phyloP scores from a whole-genome alignment of 2,888 invertebrate species.

The Chaitophorus viminalis region DNA sequence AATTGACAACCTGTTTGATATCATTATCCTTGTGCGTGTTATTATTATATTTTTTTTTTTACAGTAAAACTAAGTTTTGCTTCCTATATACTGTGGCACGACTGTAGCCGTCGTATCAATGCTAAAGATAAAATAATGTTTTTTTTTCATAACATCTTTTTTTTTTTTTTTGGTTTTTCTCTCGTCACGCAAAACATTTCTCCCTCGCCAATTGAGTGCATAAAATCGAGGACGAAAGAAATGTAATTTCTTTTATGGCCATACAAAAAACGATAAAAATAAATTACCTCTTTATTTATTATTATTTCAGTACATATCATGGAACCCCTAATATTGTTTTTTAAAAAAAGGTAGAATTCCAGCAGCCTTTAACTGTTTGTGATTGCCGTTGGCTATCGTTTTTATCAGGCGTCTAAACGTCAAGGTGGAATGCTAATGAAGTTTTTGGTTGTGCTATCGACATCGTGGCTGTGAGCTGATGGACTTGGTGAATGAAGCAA shows the following conservation, averaged over 20 bases:
- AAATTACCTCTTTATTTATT: slow-evolving; percentile 46
- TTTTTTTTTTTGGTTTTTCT: neutral
- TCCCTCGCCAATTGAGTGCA: neutral
- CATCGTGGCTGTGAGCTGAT: neutral
- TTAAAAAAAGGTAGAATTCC: slow-evolving; percentile 25
- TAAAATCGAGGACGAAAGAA: slow-evolving; percentile 22
- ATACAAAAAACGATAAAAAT: slow-evolving; percentile 24
- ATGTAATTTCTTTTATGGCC: slow-evolving; percentile 32
- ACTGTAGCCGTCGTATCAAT: neutral
- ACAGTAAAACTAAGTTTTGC: neutral
- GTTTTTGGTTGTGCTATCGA: neutral
- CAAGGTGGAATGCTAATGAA: slow-evolving; percentile 21
- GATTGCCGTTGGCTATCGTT: neutral
- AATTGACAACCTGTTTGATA: neutral
- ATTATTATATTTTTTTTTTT: neutral
- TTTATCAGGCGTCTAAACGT: neutral
- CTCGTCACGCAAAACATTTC: neutral
- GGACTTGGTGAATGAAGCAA: neutral
- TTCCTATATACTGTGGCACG: neutral
- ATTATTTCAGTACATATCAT: slow-evolving; percentile 32
- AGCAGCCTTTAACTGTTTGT: neutral
- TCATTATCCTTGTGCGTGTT: neutral
- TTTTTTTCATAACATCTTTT: neutral
- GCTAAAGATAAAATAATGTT: neutral
- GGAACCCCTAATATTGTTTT: slow-evolving; percentile 10